Evolutionary conservation across 2,113 vertebrate genomes (phyloP), one percentile per base, ranked within the genome.

Genomic region (Oncorhynchus nerka): DNA sequence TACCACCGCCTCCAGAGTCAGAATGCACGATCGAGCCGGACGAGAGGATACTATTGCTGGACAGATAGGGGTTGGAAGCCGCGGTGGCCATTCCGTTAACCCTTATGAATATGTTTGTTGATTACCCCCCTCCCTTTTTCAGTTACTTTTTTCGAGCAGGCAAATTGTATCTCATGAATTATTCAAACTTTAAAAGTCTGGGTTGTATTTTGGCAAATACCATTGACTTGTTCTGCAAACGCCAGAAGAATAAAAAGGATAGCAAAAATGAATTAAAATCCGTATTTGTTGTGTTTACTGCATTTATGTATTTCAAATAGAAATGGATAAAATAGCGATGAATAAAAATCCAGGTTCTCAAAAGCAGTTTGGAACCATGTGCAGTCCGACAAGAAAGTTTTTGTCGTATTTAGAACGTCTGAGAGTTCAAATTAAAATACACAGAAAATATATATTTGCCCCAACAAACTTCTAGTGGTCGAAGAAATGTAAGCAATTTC

Each of bases 51-150:
- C 95, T 94, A 93, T 93, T 96, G 92, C 93, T 94, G 88, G 95
- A 82, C 83, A 97, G 94, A 94, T 98, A 98, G 81, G 96, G 96
- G 92, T 98, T 98, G 92, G 96, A 97, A 92, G 96, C 95, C 89
- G 96, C 95, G 87, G 96, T 96, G 93, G 96, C 96, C 96, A 97
- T 97, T 89, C 93, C 93, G 94, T 91, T 89, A 90, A 89, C 90
- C 92, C 92, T 92, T 93, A 92, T 91, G 89, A 92, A 91, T 90
- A 91, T 90, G 88, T 91, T 88, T 86, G 90, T 91, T 85, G 84
- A 87, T 88, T 81, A 86, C 89, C 82, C 90, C 86, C 89, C 89
- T 85, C 90, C 90, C 89, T 88, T 86, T 89, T 83, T 83, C 85
- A 91, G 83, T 91, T 89, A 91, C 90, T 94, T 92, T 79, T 91